Evolutionary conservation across 2,113 vertebrate genomes (phyloP).

Genomic region (Paedocypris sp.): DNA sequence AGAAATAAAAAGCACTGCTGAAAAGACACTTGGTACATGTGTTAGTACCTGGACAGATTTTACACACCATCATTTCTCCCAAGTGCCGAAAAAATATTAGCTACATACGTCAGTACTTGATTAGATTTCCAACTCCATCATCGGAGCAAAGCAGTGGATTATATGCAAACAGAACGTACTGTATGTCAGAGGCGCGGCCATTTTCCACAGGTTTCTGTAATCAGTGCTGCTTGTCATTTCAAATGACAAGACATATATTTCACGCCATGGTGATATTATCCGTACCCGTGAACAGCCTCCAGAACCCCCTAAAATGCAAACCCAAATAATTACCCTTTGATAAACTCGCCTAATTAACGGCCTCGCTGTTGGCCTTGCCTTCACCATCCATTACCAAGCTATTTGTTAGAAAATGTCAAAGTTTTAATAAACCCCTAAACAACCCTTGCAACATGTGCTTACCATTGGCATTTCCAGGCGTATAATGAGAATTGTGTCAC

Average conservation of each 20-base stretch:
- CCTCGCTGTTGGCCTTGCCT: constrained; percentile 31
- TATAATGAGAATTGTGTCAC: constrained; percentile 61
- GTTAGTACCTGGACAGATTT: no score
- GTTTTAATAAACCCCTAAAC: constrained; percentile 63
- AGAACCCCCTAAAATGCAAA: neutral
- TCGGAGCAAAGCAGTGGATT: neutral
- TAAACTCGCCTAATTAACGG: constrained; percentile 52
- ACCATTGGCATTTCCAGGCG: constrained; percentile 56
- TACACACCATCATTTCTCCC: no score
- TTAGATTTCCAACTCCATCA: neutral
- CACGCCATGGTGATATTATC: neutral
- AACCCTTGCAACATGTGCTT: constrained; percentile 51
- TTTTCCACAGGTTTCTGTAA: neutral
- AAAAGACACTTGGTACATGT: no score
- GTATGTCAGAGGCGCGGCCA: neutral
- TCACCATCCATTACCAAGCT: constrained; percentile 48
- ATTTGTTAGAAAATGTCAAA: constrained; percentile 65
- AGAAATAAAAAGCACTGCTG: no score
- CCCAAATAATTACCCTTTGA: constrained; percentile 39
- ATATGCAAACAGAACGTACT: neutral
- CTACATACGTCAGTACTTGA: neutral
- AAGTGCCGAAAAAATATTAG: neutral
- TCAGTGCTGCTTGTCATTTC: neutral
- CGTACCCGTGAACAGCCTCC: neutral
- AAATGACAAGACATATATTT: neutral